Evolutionary conservation across 2,888 invertebrate genomes (phyloP).

Genomic region (Trachelus stipa): DNA sequence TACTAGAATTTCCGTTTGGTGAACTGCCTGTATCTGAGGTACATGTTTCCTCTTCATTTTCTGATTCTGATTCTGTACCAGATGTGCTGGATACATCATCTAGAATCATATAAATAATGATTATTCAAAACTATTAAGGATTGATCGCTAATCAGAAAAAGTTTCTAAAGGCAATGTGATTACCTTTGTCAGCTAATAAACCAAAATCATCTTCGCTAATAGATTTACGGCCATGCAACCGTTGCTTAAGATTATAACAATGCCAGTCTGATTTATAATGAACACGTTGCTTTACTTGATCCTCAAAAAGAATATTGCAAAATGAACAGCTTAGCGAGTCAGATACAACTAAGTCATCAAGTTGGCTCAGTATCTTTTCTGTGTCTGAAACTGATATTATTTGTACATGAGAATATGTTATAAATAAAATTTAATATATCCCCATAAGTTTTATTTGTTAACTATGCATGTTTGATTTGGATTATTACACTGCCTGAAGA

Average conservation of each 20-base stretch:
- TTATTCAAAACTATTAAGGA: not conserved
- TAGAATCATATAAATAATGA: conserved; percentile 39
- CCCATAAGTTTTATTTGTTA: not conserved
- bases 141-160: not conserved
- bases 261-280: conserved; percentile 90
- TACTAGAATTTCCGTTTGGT: conserved; percentile 45
- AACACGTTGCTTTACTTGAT: conserved; percentile 74
- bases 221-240: conserved; percentile 71
- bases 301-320: conserved; percentile 70
- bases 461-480: not conserved
- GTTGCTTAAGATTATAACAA: conserved; percentile 82
- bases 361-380: conserved; percentile 44
- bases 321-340: conserved; percentile 69
- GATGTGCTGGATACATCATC: conserved; percentile 77
- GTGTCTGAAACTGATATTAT: conserved; percentile 39
- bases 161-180: not conserved
- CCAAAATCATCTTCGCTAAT: conserved; percentile 73
- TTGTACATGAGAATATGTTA: not conserved
- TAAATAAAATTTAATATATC: not conserved
- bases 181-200: conserved; percentile 65
- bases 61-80: conserved; percentile 71
- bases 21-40: conserved; percentile 50
- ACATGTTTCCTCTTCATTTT: conserved; percentile 61
- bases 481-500: not conserved
- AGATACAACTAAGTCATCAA: conserved; percentile 64